Evolutionary conservation across 2,797 vertebrate genomes (phyloP), one percentile per base, ranked within the genome.

Genomic region (Potorous gilbertii): DNA sequence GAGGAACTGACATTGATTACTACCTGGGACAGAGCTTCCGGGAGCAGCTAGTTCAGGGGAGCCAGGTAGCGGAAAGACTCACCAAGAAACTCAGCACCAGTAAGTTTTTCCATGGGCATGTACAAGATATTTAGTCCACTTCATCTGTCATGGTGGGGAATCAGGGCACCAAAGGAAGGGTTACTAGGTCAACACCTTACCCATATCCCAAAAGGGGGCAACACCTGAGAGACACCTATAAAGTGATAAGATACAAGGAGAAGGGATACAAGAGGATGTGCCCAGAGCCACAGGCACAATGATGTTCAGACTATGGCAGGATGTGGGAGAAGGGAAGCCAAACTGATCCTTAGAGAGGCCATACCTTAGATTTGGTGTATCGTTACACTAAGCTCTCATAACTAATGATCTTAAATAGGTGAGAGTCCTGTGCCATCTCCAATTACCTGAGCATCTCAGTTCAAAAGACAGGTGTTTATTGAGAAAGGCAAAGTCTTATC

Each of bases 1-100:
- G 99, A 0, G 99, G 99, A 98, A 99, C 99, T 0, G 99, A 99
- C 97, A 98, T 99, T 0, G 99, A 99, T 98, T 99, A 99, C 98
- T 99, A 99, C 98, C 98, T 99, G 99, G 99, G 99, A 24, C 99
- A 99, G 98, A 99, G 99, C 98, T 99, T 99, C 98, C 98, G 99
- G 91, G 99, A 99, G 92, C 99, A 99, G 91, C 99, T 99, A 16
- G 98, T 99, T 9, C 99, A 99, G 98, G 98, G 99, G 94, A 97
- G 98, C 93, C 98, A 99, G 11, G 98, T 99, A 98, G 98, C 98
- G 0, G 99, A 99, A 92, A 97, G 99, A 18, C 98, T 99, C 94
- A 96, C 97, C 40, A 97, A 98, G 93, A 99, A 99, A 97, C 99
- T 99, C 97, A 99, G 98, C 0, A 98, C 98, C 96, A 98, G 99